phyloP scores from a whole-genome alignment of 23 tunicate genomes.

The Styela clava region DNA sequence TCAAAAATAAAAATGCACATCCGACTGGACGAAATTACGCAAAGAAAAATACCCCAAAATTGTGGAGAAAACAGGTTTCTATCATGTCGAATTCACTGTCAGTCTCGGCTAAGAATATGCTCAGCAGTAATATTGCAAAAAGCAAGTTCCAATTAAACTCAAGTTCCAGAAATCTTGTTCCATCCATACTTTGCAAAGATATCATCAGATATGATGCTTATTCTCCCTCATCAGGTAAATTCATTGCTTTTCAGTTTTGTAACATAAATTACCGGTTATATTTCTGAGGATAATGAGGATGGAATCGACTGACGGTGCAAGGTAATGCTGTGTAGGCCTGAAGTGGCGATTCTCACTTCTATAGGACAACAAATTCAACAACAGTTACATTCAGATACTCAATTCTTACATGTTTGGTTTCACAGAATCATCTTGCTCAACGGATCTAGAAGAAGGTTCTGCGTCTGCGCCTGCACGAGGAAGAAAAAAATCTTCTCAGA shows the following conservation, averaged over 20 bases:
- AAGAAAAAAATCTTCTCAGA: constrained; percentile 37
- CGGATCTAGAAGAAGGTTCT: constrained; percentile 60
- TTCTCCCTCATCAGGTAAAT: constrained; percentile 25
- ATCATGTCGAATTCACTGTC: neutral
- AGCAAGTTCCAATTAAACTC: neutral
- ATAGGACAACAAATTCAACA: too few relatives aligned
- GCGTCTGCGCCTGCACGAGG: constrained; percentile 23
- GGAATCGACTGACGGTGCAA: too few relatives aligned
- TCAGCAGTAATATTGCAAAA: neutral
- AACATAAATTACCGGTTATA: too few relatives aligned
- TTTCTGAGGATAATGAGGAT: too few relatives aligned
- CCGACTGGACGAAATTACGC: neutral
- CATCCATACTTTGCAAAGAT: neutral
- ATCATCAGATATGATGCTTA: constrained; percentile 4
- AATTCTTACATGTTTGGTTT: too few relatives aligned
- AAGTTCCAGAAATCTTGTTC: neutral
- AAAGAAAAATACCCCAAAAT: neutral
- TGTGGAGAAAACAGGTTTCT: neutral
- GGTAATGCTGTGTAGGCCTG: too few relatives aligned
- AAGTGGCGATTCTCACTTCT: too few relatives aligned
- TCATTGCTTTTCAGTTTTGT: neutral
- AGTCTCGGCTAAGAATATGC: neutral
- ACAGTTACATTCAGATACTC: too few relatives aligned
- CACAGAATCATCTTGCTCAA: constrained; percentile 79
- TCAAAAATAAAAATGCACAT: neutral